These are phyloP conservation scores for Drosophila albomicans DNA, from an alignment of 1,140 invertebrate species.

Conservation along the genomic window DNA sequence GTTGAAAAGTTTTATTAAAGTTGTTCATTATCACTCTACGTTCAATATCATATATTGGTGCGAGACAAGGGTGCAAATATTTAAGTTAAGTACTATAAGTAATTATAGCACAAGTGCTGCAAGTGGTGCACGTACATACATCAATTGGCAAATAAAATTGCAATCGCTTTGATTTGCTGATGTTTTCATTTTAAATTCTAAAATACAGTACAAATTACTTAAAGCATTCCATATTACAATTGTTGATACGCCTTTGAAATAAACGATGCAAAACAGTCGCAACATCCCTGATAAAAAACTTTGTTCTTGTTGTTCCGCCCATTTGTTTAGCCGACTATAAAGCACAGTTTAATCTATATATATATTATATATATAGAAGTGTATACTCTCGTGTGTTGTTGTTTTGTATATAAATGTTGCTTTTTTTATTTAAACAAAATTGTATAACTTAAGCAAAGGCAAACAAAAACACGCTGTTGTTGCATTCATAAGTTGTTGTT, in stretches of 20 bases:
- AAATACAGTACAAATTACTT: constrained; percentile 56
- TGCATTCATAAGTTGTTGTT: constrained; percentile 44
- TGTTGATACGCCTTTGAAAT: constrained; percentile 43
- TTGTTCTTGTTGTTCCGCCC: constrained; percentile 42
- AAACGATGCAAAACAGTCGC: constrained; percentile 43
- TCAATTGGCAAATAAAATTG: constrained; percentile 37
- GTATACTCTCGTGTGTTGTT: constrained; percentile 27
- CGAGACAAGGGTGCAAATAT: constrained; percentile 73
- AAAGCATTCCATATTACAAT: constrained; percentile 53
- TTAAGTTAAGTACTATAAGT: constrained; percentile 23
- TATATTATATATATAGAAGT: constrained; percentile 34
- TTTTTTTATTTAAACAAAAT: constrained; percentile 74
- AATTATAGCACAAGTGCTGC: constrained; percentile 39
- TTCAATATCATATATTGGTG: constrained; percentile 81
- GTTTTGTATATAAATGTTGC: constrained; percentile 47
- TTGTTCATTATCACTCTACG: constrained; percentile 72
- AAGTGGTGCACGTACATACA: constrained; percentile 23
- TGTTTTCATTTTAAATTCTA: constrained; percentile 26
- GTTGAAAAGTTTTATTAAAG: constrained; percentile 24
- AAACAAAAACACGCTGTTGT: constrained; percentile 66
- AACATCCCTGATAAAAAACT: constrained; percentile 63
- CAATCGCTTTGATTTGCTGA: constrained; percentile 27
- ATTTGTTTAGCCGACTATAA: constrained; percentile 33
- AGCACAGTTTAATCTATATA: constrained; percentile 50
- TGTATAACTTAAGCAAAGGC: constrained; percentile 67